These are phyloP conservation scores for Drosophila pseudotalamancana DNA, from an alignment of 2,888 invertebrate species.

Conservation along the genomic window DNA sequence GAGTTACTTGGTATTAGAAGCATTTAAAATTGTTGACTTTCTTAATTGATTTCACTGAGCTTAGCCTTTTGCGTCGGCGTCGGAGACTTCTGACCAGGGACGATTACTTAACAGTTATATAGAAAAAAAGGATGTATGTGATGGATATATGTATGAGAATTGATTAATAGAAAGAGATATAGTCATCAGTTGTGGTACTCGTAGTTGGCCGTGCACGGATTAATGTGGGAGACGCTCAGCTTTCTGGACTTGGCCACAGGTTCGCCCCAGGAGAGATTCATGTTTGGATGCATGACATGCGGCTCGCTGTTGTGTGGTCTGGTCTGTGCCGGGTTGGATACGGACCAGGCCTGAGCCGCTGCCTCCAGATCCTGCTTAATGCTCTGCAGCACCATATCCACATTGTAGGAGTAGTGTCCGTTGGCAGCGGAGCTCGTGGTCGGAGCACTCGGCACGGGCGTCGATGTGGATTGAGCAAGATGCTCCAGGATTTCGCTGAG, in stretches of 20 bases:
- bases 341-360: constrained; percentile 69
- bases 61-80: constrained; percentile 56
- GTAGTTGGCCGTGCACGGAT: constrained; percentile 50
- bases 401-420: constrained; percentile 66
- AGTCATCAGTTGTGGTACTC: constrained; percentile 55
- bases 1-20: constrained; percentile 36
- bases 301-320: constrained; percentile 12
- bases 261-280: constrained; percentile 74
- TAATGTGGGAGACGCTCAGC: constrained; percentile 55
- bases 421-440: constrained; percentile 11
- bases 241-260: constrained; percentile 62
- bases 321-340: constrained; percentile 47
- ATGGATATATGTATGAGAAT: not conserved
- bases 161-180: not conserved
- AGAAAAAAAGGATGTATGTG: not conserved
- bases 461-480: constrained; percentile 50
- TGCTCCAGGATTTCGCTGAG: constrained; percentile 66
- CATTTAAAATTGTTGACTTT: constrained; percentile 14
- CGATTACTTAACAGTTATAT: constrained; percentile 26
- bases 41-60: constrained; percentile 55
- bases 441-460: constrained; percentile 15
- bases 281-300: constrained; percentile 26
- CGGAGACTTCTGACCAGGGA: constrained; percentile 27
- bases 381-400: constrained; percentile 64
- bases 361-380: constrained; percentile 71